These are phyloP conservation scores for Pilophorus perplexus DNA, from an alignment of 2,888 invertebrate genomes.

Conservation along the genomic window DNA sequence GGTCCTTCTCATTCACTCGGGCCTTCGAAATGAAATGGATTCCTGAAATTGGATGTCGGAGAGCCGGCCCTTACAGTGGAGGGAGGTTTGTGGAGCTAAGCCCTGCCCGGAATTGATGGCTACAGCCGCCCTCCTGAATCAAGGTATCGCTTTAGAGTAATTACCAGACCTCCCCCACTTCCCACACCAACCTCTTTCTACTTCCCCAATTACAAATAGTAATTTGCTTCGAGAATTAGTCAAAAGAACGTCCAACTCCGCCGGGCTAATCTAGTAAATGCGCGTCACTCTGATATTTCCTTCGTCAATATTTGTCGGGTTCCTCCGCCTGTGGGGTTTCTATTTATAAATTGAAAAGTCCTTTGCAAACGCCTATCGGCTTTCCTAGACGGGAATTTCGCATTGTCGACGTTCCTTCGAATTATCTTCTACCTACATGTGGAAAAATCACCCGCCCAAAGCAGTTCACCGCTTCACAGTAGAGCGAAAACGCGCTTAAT, in stretches of 20 bases:
- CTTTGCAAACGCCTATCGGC: conserved; percentile 14
- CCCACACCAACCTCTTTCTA: conserved; percentile 10
- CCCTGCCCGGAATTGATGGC: conserved; percentile 40
- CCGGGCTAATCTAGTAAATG: conserved; percentile 38
- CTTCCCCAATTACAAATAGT: conserved; percentile 37
- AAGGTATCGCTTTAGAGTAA: conserved; percentile 41
- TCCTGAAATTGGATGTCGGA: conserved; percentile 44
- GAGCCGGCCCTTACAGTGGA: conserved; percentile 3
- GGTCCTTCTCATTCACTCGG: conserved; percentile 31
- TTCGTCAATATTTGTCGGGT: conserved; percentile 44
- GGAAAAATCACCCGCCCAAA: too few species aligned
- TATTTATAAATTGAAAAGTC: conserved; percentile 46
- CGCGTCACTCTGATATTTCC: conserved; percentile 34
- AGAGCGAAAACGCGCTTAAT: too few species aligned
- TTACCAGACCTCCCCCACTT: conserved; percentile 17
- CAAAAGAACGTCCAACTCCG: conserved; percentile 18
- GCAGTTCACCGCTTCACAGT: too few species aligned
- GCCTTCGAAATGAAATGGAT: conserved; percentile 45
- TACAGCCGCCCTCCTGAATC: conserved; percentile 37
- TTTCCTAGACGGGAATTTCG: too few species aligned
- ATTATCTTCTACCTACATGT: too few species aligned
- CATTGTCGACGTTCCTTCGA: too few species aligned
- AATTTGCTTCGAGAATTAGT: conserved; percentile 37
- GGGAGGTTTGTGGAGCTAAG: conserved; percentile 29
- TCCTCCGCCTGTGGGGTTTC: conserved; percentile 33